phyloP scores from a whole-genome alignment of 1,140 invertebrate species.

The Trachymyrmex septentrionalis region DNA sequence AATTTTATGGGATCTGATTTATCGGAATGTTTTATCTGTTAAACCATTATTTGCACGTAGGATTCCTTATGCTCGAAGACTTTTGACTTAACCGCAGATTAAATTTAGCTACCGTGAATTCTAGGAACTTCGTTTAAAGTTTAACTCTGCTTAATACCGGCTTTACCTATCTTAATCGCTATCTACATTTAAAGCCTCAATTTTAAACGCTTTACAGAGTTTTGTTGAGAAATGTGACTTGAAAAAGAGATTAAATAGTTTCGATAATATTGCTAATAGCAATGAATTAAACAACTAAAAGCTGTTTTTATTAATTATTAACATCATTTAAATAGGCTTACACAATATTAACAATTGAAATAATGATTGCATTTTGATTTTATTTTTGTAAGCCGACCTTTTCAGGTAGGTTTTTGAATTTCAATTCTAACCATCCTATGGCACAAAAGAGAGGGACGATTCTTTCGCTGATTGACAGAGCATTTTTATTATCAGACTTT shows the following conservation, averaged over 20 bases:
- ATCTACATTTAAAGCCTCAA: constrained; percentile 54
- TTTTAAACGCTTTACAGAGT: constrained; percentile 32
- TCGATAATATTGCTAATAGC: neutral
- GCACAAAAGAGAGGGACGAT: no score
- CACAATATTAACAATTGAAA: neutral
- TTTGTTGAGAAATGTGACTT: neutral
- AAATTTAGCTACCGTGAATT: constrained; percentile 60
- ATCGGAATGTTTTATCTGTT: neutral
- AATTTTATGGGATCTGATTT: neutral
- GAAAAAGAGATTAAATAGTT: neutral
- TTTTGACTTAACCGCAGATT: constrained; percentile 50
- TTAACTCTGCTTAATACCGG: constrained; percentile 46
- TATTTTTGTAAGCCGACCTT: no score
- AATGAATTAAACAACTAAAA: constrained; percentile 15
- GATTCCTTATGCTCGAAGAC: constrained; percentile 44
- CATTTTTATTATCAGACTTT: no score
- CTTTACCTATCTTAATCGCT: constrained; percentile 56
- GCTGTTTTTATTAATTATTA: neutral
- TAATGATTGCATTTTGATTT: neutral
- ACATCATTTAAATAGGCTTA: neutral
- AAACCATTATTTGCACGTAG: constrained; percentile 28
- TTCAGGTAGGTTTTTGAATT: no score
- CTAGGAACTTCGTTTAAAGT: constrained; percentile 56
- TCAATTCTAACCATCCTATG: no score
- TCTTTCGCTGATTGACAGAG: no score